Evolutionary conservation across 2,113 vertebrate species (phyloP).

Genomic region (Pao palembangensis): DNA sequence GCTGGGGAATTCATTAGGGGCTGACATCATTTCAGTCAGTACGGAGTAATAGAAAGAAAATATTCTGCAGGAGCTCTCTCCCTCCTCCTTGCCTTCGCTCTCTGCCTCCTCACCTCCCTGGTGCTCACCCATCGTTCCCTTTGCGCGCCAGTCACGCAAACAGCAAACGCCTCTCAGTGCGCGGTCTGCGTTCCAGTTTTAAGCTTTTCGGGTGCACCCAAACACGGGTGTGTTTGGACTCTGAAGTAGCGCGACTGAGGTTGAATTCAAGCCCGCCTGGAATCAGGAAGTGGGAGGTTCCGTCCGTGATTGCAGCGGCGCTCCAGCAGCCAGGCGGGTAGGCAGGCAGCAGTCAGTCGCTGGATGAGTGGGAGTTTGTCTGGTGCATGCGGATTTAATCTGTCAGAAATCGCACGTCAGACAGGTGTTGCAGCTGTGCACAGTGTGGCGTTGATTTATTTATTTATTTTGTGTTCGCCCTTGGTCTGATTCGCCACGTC

Average conservation of each 20-base stretch:
- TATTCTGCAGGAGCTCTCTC: conserved; percentile 57
- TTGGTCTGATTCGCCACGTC: conserved; percentile 19
- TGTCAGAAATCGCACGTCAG: conserved; percentile 31
- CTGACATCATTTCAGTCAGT: conserved; percentile 77
- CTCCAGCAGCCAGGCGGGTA: conserved; percentile 27
- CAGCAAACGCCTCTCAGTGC: conserved; percentile 35
- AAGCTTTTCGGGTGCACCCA: conserved; percentile 36
- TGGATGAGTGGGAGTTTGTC: conserved; percentile 77
- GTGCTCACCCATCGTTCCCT: conserved; percentile 38
- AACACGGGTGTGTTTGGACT: conserved; percentile 32
- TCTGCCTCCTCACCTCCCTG: conserved; percentile 35
- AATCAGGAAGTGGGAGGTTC: conserved; percentile 78
- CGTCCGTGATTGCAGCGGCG: conserved; percentile 48
- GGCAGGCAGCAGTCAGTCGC: conserved; percentile 25
- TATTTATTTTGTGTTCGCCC: conserved; percentile 2
- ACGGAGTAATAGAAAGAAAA: conserved; percentile 72
- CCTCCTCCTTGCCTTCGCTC: conserved; percentile 14
- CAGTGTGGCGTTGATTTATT: conserved; percentile 8
- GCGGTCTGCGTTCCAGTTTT: conserved; percentile 18
- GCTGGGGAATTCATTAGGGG: conserved; percentile 75
- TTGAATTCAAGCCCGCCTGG: conserved; percentile 59
- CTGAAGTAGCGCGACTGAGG: conserved; percentile 44
- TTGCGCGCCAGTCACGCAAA: conserved; percentile 62
- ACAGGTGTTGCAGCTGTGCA: conserved; percentile 36
- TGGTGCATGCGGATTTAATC: conserved; percentile 56